Conservation (phyloP, 2,797 vertebrate species). For the Neosilurus hyrtlii region DNA sequence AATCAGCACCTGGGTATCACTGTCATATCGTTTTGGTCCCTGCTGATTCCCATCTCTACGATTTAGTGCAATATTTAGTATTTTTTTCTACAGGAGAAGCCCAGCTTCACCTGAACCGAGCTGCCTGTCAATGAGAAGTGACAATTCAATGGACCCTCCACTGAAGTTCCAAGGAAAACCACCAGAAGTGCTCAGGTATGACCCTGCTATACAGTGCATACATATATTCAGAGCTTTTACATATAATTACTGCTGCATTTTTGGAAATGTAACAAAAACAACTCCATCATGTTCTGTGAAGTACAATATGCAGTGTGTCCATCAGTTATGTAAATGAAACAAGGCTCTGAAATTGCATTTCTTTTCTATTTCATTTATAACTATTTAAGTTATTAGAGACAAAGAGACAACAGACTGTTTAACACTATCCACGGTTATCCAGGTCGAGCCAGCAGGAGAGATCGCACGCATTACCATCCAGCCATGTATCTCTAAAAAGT, state of each 20-base stretch:
- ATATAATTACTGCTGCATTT: not conserved
- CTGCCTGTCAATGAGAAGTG: not conserved
- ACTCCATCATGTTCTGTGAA: not conserved
- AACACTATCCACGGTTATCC: not conserved
- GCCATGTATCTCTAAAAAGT: slow-evolving; percentile 32
- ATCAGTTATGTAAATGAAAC: not conserved
- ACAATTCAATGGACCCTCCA: not conserved
- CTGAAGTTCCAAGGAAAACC: not conserved
- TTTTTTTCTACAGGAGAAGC: not conserved
- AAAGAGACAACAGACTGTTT: not conserved
- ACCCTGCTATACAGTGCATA: not conserved
- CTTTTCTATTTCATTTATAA: not conserved
- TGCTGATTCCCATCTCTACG: too few species aligned
- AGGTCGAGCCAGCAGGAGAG: not conserved
- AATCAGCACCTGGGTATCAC: too few species aligned
- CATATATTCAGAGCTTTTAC: not conserved
- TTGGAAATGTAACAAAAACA: not conserved
- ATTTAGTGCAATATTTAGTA: not conserved
- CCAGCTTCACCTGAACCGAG: not conserved
- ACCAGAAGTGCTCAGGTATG: not conserved
- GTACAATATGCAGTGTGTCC: not conserved
- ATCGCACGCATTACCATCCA: not conserved
- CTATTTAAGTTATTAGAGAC: not conserved
- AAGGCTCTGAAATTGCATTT: not conserved
- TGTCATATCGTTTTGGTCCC: too few species aligned